Conservation (phyloP, 2,888 invertebrate species). For the Pandemis heparana region DNA sequence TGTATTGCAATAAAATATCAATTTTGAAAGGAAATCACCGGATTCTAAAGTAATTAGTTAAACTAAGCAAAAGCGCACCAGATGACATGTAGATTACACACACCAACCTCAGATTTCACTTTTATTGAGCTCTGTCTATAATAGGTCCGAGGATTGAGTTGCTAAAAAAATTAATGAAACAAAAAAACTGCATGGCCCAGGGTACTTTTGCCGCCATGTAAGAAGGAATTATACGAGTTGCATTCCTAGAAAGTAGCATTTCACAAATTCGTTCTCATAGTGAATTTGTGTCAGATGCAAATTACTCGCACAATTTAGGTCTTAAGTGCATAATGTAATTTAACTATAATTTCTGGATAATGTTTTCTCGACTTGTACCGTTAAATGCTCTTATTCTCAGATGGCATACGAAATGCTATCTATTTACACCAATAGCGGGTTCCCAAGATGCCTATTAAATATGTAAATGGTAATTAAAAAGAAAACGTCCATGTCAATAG, state of each 20-base stretch:
- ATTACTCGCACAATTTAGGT: conserved; percentile 18
- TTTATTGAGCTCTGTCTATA: no score
- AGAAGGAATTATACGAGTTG: neutral
- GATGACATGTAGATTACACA: no score
- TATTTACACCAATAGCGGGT: conserved; percentile 2
- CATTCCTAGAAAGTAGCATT: neutral
- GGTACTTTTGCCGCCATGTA: no score
- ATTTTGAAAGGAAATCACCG: no score
- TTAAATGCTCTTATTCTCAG: conserved; percentile 30
- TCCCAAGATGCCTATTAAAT: conserved; percentile 5
- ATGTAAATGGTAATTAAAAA: conserved; percentile 22
- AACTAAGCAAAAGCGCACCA: no score
- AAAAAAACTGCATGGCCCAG: no score
- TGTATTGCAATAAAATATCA: no score
- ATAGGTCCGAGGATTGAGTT: no score
- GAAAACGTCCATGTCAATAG: conserved; percentile 13
- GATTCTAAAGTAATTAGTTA: no score
- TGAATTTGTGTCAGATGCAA: conserved; percentile 22
- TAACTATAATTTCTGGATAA: conserved; percentile 27
- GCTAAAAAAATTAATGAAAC: no score
- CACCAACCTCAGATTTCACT: no score
- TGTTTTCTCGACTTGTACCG: conserved; percentile 11
- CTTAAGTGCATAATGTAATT: conserved; percentile 17
- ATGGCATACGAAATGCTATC: conserved; percentile 11
- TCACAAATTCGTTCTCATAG: conserved; percentile 1